A percentile compares a stretch with the other conserved stretches of the same genome.
phyloP scores from a whole-genome alignment of 1,140 invertebrate genomes.

The Papilio xuthus region DNA sequence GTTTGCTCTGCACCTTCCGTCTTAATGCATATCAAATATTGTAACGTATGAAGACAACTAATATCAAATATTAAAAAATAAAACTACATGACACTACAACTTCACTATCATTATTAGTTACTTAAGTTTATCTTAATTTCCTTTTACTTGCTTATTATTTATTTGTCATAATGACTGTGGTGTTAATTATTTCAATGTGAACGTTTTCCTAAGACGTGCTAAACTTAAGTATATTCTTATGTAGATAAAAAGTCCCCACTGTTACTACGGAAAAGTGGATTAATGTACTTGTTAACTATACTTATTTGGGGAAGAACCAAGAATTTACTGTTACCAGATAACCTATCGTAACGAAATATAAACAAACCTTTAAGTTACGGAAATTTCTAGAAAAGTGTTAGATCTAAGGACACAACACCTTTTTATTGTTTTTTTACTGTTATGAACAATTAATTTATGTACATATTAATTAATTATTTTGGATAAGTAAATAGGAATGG shows the following conservation, averaged over 20 bases:
- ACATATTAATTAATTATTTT: too few relatives aligned
- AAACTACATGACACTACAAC: not conserved
- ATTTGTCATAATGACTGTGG: not conserved
- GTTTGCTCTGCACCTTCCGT: constrained; percentile 7
- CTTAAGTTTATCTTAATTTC: not conserved
- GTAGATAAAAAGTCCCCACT: not conserved
- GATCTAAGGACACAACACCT: too few relatives aligned
- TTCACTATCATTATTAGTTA: not conserved
- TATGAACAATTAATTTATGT: too few relatives aligned
- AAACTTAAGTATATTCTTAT: not conserved
- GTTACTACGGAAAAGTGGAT: not conserved
- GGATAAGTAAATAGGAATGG: too few relatives aligned
- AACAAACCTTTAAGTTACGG: not conserved
- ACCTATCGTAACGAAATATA: not conserved
- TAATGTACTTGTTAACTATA: not conserved
- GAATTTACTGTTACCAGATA: not conserved
- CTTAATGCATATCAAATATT: constrained; percentile 24
- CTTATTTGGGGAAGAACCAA: not conserved
- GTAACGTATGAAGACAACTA: not conserved
- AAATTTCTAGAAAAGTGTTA: not conserved
- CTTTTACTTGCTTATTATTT: not conserved
- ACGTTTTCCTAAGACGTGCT: not conserved
- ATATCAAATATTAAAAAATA: not conserved
- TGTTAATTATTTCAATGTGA: not conserved
- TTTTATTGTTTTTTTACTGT: too few relatives aligned